Evolutionary conservation across 2,113 vertebrate species (phyloP), one percentile per base, ranked within the genome.

Genomic region (Tauraco erythrolophus): DNA sequence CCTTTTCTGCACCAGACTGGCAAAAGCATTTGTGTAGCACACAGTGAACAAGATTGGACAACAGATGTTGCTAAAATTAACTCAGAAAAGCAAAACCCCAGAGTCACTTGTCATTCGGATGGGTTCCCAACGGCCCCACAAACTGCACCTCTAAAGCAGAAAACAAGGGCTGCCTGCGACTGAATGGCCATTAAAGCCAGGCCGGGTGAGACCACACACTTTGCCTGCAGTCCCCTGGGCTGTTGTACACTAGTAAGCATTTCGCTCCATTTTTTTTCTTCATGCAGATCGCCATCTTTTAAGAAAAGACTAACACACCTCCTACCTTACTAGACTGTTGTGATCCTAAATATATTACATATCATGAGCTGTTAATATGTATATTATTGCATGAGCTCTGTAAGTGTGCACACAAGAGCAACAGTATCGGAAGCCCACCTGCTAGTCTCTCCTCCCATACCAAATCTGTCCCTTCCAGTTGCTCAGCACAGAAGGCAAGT

Each of bases 31-130:
- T 86, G 76, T 81, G 83, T 91, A 86, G 76, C 58, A 89, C 77
- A 57, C 69, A 71, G n/a, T 31, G 77, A 94, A 89, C 25, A 64
- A 95, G 74, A 43, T 8, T 51, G 61, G 84, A 89, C 80, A 93
- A 96, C 80, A 95, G 80, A 91, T 57, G 72, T 71, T 89, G 60
- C 94, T 84, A 84, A 96, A 92, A 96, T 89, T 91, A 91, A 84
- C 87, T 50, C 68, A 50, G 91, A 53, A 71, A 93, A 92, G 88
- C 54, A 80, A 92, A 90, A 88, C 1, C 35, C 18, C 28, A 14
- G 53, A 92, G 65, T 91, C 80, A 84, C 51, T 66, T 9, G 6
- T 60, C 64, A 89, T 95, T 94, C 74, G 87, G 84, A 84, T 11
- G 33, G 16, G 31, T 56, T 96, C 74, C 77, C 48, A 89, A 77